Percentiles rank a stretch among this genome's conserved stretches.
Evolutionary conservation across 2,888 invertebrate species (phyloP).

Genomic region (Drosophila melanosoma): DNA sequence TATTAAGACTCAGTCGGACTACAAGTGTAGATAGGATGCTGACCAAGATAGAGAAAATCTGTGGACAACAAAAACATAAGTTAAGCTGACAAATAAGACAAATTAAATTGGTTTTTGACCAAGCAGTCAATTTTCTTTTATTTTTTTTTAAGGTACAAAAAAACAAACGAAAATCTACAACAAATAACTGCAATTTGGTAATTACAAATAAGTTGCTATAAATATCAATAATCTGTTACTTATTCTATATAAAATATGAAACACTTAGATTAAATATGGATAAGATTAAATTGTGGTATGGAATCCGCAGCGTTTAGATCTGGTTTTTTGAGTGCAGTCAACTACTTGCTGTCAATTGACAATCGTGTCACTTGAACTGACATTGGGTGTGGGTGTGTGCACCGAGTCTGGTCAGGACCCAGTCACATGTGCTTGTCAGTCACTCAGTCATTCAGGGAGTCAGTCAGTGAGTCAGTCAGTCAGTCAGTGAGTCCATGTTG

Average conservation of each 20-base stretch:
- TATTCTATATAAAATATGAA: background rate
- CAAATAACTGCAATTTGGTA: background rate
- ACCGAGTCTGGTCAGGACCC: conserved; percentile 25
- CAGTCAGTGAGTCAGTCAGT: conserved; percentile 28
- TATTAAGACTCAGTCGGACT: background rate
- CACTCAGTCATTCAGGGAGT: conserved; percentile 5
- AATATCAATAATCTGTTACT: background rate
- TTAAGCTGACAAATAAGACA: no score
- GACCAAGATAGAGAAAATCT: background rate
- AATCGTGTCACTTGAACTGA: conserved; percentile 51
- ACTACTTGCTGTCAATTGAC: conserved; percentile 50
- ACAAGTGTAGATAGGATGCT: background rate
- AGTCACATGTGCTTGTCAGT: conserved; percentile 38
- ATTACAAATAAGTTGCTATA: background rate
- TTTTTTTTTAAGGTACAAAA: no score
- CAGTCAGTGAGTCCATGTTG: conserved; percentile 17
- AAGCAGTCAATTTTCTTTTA: no score
- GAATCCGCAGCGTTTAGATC: background rate
- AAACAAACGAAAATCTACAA: background rate
- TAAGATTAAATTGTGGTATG: background rate
- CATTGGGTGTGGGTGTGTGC: conserved; percentile 52
- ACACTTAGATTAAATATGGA: background rate
- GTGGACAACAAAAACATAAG: background rate
- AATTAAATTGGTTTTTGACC: no score
- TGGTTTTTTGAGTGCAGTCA: conserved; percentile 34